Conservation (phyloP, 2,888 invertebrate species). For the Spicauda simplicius region DNA sequence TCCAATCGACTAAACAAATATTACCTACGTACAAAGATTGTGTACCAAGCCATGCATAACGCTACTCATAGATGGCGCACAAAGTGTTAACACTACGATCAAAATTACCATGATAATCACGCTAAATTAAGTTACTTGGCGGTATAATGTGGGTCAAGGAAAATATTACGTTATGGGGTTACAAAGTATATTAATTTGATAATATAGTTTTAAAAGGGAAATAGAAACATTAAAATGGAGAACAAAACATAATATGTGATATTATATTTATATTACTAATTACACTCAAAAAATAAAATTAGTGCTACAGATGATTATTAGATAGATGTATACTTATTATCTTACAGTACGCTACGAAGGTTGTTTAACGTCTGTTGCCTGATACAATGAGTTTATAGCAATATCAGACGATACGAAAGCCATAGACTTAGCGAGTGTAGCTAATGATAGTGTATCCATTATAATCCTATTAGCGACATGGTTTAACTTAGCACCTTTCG, state of each 20-base stretch:
- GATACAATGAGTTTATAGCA: conserved; percentile 77
- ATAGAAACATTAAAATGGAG: too few species aligned
- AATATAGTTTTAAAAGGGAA: too few species aligned
- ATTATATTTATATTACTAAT: background rate
- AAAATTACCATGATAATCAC: too few species aligned
- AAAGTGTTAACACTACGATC: too few species aligned
- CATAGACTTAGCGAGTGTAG: conserved; percentile 78
- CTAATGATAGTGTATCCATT: conserved; percentile 75
- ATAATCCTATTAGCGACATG: conserved; percentile 78
- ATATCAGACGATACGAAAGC: conserved; percentile 78
- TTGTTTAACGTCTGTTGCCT: conserved; percentile 76
- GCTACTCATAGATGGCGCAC: background rate
- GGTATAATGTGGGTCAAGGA: too few species aligned
- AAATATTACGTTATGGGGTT: too few species aligned
- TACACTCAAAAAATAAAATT: background rate
- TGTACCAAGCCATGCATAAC: background rate
- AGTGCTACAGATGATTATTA: background rate
- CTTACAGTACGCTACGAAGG: conserved; percentile 54
- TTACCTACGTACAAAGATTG: too few species aligned
- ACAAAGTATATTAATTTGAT: too few species aligned
- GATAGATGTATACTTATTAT: conserved; percentile 7
- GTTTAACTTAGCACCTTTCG: conserved; percentile 73
- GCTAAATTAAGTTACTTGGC: too few species aligned
- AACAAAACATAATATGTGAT: background rate
- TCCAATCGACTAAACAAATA: too few species aligned